phyloP scores from a whole-genome alignment of 2,113 vertebrate genomes.

The Calonectris borealis region DNA sequence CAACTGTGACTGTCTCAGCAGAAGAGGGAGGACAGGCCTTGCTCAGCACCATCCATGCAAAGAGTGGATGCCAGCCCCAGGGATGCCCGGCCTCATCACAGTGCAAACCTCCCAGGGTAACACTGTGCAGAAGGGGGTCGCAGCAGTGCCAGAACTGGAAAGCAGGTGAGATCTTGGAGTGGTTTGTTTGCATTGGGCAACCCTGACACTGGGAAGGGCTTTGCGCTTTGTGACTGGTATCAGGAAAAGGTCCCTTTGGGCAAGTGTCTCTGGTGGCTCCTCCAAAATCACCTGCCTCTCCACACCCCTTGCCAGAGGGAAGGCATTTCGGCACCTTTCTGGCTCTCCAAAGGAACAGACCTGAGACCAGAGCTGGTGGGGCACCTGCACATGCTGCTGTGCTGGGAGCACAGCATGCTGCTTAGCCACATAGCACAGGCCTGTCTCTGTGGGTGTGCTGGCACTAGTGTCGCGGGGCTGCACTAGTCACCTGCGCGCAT shows the following conservation, averaged over 20 bases:
- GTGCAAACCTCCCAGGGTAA: background rate
- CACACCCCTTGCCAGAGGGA: background rate
- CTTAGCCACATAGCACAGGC: background rate
- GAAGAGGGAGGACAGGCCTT: background rate
- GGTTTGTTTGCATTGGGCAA: background rate
- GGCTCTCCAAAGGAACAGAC: background rate
- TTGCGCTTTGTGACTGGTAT: background rate
- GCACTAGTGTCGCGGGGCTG: background rate
- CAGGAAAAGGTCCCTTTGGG: background rate
- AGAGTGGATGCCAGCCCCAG: background rate
- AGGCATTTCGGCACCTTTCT: background rate
- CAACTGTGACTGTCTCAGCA: background rate
- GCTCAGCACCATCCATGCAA: background rate
- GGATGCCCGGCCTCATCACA: background rate
- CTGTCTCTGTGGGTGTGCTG: background rate
- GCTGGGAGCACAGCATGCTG: background rate
- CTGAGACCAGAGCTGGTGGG: background rate
- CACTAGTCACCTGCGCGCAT: rapidly evolving
- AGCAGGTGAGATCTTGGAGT: background rate
- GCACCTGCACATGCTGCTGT: background rate
- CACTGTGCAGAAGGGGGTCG: background rate
- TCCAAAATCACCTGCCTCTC: background rate
- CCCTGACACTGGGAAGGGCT: background rate
- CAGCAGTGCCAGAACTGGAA: background rate
- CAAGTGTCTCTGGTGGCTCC: background rate